phyloP scores from a whole-genome alignment of 2,797 vertebrate species.

The Peromyscus aztecus region DNA sequence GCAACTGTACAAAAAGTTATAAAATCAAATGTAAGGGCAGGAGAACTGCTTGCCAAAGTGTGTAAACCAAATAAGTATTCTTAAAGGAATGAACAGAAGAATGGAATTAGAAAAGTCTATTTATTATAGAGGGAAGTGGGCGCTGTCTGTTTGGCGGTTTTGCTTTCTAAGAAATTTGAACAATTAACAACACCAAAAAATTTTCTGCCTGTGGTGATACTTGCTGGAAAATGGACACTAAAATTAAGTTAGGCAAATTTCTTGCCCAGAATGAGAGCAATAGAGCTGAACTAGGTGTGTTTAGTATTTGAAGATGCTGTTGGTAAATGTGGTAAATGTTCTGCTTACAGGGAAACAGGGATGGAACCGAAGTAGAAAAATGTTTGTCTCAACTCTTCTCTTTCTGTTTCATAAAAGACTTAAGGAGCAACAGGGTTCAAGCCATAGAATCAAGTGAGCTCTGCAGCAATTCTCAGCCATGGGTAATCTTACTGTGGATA shows the following conservation, averaged over 20 bases:
- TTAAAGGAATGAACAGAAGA: background rate
- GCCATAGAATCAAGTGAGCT: background rate
- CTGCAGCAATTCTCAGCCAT: background rate
- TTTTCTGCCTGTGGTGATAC: background rate
- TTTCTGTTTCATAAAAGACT: slow-evolving; percentile 32
- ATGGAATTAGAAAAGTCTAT: background rate
- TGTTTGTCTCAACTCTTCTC: background rate
- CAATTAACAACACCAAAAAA: background rate
- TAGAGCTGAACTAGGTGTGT: background rate
- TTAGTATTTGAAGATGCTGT: background rate
- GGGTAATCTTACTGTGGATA: background rate
- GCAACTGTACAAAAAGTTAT: background rate
- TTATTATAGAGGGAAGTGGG: background rate
- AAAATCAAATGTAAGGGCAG: background rate
- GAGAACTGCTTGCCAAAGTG: background rate
- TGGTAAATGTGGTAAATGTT: slow-evolving; percentile 10
- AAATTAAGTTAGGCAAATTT: background rate
- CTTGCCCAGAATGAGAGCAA: background rate
- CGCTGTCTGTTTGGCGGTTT: background rate
- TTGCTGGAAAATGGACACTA: background rate
- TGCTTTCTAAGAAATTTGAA: background rate
- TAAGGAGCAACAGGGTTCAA: background rate
- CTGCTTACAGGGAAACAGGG: background rate
- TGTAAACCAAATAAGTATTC: background rate
- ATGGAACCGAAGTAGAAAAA: background rate